Conservation (phyloP, 2,888 invertebrate genomes). For the Antitype chi region DNA sequence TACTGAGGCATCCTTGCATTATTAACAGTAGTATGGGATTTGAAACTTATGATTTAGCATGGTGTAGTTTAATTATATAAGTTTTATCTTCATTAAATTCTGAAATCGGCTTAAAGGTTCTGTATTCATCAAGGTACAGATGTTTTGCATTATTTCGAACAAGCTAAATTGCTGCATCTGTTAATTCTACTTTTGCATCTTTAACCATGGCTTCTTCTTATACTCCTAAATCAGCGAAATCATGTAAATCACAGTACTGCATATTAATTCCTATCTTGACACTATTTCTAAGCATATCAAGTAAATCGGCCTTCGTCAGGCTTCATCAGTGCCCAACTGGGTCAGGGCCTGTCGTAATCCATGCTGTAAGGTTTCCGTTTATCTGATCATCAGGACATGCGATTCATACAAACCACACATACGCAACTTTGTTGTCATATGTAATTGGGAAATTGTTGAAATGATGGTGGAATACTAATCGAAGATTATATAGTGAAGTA, state of each 20-base stretch:
- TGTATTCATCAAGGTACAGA: background rate
- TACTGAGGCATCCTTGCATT: background rate
- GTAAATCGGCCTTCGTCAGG: conserved; percentile 53
- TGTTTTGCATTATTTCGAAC: background rate
- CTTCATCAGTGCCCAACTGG: conserved; percentile 55
- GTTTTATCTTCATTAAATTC: background rate
- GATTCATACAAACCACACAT: conserved; percentile 55
- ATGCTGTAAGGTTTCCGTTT: conserved; percentile 61
- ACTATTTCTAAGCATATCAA: conserved; percentile 59
- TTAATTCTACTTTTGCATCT: background rate
- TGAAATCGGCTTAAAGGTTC: background rate
- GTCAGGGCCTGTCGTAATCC: conserved; percentile 62
- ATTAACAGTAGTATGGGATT: background rate
- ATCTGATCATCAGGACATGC: conserved; percentile 64
- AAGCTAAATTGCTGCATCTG: background rate
- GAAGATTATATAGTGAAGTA: conserved; percentile 18
- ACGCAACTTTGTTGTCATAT: conserved; percentile 41
- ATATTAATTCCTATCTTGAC: conserved; percentile 53
- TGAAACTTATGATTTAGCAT: background rate
- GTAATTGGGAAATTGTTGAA: conserved; percentile 60
- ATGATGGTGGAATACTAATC: conserved; percentile 58
- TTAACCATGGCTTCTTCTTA: background rate
- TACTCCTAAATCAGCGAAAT: background rate
- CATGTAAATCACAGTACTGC: conserved; percentile 18
- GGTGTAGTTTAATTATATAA: background rate